These are phyloP conservation scores for Eilema griseolum DNA, from an alignment of 2,888 invertebrate genomes.

Conservation along the genomic window DNA sequence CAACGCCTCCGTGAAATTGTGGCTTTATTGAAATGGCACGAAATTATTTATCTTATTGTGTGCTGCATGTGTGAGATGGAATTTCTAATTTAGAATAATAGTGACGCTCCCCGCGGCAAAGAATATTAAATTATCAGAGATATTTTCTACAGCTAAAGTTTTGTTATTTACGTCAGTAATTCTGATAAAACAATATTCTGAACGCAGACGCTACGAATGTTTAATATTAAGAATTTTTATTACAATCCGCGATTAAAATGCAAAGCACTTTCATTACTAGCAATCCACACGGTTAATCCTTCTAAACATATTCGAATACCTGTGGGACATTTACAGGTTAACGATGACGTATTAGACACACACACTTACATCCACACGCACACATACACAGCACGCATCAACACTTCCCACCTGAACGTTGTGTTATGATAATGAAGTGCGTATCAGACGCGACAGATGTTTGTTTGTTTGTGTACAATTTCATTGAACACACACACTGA, in stretches of 20 bases:
- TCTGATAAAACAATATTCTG: constrained; percentile 27
- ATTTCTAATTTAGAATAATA: constrained; percentile 54
- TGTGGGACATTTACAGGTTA: constrained; percentile 6
- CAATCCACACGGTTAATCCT: neutral
- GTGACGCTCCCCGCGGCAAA: constrained; percentile 32
- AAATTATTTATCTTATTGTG: constrained; percentile 75
- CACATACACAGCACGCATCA: constrained; percentile 15
- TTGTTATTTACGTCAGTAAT: constrained; percentile 39
- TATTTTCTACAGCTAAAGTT: constrained; percentile 36
- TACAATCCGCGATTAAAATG: neutral
- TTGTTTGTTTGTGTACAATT: constrained; percentile 52
- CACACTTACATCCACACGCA: constrained; percentile 10
- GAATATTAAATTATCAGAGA: constrained; percentile 44
- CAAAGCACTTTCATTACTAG: neutral
- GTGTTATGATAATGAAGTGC: constrained; percentile 51
- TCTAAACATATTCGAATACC: neutral
- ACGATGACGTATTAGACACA: constrained; percentile 9
- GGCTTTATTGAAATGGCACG: constrained; percentile 82
- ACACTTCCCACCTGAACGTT: constrained; percentile 34
- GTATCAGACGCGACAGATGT: constrained; percentile 43
- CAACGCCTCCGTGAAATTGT: constrained; percentile 84
- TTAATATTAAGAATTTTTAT: neutral
- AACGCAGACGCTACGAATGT: constrained; percentile 19
- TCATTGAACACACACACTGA: constrained; percentile 46
- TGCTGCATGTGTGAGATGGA: constrained; percentile 51